Evolutionary conservation across 2,113 vertebrate genomes (phyloP).

Genomic region (Rafetus swinhoei): DNA sequence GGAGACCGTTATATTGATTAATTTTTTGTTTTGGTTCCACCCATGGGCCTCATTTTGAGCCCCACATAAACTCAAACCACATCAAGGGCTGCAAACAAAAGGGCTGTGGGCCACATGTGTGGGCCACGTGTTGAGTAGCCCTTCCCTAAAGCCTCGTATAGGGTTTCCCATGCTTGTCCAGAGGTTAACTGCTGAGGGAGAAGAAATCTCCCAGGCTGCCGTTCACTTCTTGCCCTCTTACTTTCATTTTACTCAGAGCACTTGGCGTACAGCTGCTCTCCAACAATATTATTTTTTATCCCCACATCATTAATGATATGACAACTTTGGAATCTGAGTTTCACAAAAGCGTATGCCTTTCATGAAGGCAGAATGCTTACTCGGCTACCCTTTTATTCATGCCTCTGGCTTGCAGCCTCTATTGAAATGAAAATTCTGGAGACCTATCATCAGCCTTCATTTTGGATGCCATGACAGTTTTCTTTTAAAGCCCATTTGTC

Average conservation of each 20-base stretch:
- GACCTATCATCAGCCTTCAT: background rate
- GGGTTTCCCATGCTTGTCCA: background rate
- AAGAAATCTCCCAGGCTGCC: background rate
- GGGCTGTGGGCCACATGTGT: too few relatives aligned
- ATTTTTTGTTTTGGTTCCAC: too few relatives aligned
- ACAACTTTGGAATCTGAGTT: background rate
- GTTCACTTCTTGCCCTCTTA: background rate
- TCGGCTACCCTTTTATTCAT: background rate
- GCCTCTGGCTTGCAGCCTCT: background rate
- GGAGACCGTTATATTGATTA: too few relatives aligned
- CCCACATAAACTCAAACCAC: too few relatives aligned
- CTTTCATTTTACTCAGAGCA: background rate
- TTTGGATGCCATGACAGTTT: background rate
- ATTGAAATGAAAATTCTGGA: background rate
- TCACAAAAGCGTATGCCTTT: background rate
- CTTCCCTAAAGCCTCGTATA: background rate
- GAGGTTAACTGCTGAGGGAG: background rate
- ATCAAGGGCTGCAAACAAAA: too few relatives aligned
- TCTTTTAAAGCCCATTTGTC: background rate
- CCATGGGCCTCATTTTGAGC: too few relatives aligned
- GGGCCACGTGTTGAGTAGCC: too few relatives aligned
- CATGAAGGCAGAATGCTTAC: background rate
- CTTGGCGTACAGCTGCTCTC: background rate
- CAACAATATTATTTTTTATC: background rate
- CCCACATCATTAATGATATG: background rate